Percentiles rank a stretch among this genome's conserved stretches.
Evolutionary conservation across 2,113 vertebrate genomes (phyloP).

Genomic region (Pedetes capensis): DNA sequence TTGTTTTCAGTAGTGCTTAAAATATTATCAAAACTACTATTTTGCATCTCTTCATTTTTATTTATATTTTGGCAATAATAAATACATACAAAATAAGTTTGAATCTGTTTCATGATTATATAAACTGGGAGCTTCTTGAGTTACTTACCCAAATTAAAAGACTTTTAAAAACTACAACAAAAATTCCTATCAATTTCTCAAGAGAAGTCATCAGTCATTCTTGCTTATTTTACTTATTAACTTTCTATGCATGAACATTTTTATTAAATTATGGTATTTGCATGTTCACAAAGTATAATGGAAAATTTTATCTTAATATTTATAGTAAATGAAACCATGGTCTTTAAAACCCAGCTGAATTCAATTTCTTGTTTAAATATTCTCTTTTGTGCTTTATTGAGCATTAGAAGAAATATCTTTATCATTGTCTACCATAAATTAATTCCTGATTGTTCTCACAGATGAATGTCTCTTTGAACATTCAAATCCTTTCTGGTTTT

Average conservation of each 20-base stretch:
- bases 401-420: neutral
- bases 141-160: slow-evolving; percentile 11
- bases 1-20: neutral
- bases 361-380: slow-evolving; percentile 64
- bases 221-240: slow-evolving; percentile 43
- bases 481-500: slow-evolving; percentile 58
- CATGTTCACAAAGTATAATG: neutral
- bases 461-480: slow-evolving; percentile 41
- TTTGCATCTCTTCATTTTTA: slow-evolving; percentile 1
- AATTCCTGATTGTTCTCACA: neutral
- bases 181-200: slow-evolving; percentile 38
- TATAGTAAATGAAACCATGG: slow-evolving; percentile 57
- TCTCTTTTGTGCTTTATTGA: slow-evolving; percentile 35
- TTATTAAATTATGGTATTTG: slow-evolving; percentile 37
- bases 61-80: neutral
- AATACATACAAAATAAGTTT: neutral
- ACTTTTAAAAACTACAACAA: neutral
- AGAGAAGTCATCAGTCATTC: neutral
- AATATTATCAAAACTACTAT: slow-evolving; percentile 14
- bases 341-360: slow-evolving; percentile 59
- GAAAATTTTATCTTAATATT: slow-evolving; percentile 58
- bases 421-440: slow-evolving; percentile 53
- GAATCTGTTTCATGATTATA: neutral
- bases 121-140: neutral
- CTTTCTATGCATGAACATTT: neutral